Percentiles rank a stretch among this genome's conserved stretches.
Conservation (phyloP, 2,888 invertebrate species). For the Mechanitis mazaeus region DNA sequence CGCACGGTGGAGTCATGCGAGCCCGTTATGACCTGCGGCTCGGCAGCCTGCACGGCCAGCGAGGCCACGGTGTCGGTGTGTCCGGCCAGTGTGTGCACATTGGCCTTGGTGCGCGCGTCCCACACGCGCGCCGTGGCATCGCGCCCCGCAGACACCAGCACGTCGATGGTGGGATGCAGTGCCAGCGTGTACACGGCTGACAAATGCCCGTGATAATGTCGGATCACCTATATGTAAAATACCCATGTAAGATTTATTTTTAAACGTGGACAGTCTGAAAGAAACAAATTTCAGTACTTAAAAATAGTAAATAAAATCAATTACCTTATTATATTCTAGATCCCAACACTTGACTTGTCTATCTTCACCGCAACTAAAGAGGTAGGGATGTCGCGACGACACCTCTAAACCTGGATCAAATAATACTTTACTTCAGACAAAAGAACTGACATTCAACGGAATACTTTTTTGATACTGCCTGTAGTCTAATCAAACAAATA, state of each 20-base stretch:
- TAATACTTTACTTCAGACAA: neutral
- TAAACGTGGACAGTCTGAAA: neutral
- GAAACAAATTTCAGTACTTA: neutral
- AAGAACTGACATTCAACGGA: no score
- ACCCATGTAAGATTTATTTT: neutral
- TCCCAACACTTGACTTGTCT: constrained; percentile 99
- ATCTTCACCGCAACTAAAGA: constrained; percentile 99
- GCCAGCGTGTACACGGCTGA: constrained; percentile 96
- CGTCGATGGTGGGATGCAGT: constrained; percentile 96
- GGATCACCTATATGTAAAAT: constrained; percentile 80
- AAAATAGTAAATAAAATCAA: neutral
- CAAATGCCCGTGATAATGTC: constrained; percentile 99
- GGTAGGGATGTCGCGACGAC: constrained; percentile 95
- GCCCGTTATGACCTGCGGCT: constrained; percentile 95
- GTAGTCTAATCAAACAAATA: no score
- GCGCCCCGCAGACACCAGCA: constrained; percentile 94
- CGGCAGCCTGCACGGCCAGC: constrained; percentile 93
- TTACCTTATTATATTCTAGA: constrained; percentile 95
- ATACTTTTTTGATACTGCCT: no score
- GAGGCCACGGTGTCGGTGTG: constrained; percentile 98
- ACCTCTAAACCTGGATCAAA: constrained; percentile 84
- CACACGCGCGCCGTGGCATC: constrained; percentile 98
- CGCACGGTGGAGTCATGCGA: constrained; percentile 98
- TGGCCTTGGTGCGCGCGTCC: constrained; percentile 99
- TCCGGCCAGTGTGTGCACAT: constrained; percentile 95